Conservation (phyloP, 2,113 vertebrate genomes). For the Osmerus mordax region DNA sequence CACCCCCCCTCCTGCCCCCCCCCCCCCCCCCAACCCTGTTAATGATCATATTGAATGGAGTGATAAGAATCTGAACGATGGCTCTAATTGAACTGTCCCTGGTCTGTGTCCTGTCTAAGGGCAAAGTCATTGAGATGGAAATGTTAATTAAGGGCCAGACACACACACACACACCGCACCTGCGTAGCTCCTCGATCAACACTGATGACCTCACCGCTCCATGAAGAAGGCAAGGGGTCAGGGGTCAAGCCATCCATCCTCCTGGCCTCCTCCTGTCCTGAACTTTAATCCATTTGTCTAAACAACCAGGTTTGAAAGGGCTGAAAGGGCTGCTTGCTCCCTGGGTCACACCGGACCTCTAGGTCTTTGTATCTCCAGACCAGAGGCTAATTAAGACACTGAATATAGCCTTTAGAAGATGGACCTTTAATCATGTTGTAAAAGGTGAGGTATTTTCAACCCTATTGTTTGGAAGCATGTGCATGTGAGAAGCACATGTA, state of each 20-base stretch:
- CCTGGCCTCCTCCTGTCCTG: slow-evolving; percentile 6
- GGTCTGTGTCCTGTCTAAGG: neutral
- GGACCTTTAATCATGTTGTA: slow-evolving; percentile 1
- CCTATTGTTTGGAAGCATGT: neutral
- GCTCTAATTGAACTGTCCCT: neutral
- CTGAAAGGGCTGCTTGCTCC: slow-evolving; percentile 9
- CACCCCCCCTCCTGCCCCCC: neutral
- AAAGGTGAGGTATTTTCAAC: neutral
- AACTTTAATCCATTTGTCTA: slow-evolving; percentile 19
- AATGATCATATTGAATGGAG: neutral
- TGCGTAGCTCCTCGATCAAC: slow-evolving; percentile 22
- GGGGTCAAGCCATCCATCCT: slow-evolving; percentile 29
- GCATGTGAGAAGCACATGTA: too few relatives aligned
- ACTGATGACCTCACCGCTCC: slow-evolving; percentile 24
- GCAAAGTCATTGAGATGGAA: slow-evolving; percentile 6
- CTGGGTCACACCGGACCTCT: neutral
- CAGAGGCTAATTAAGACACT: neutral
- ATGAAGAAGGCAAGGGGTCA: slow-evolving; percentile 28
- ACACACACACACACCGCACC: slow-evolving; percentile 19
- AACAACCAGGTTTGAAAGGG: slow-evolving; percentile 8
- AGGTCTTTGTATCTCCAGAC: neutral
- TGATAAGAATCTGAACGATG: neutral
- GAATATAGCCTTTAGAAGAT: neutral
- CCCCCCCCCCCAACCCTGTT: neutral
- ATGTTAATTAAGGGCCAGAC: slow-evolving; percentile 10